Percentiles rank a stretch among this genome's conserved stretches.
Conservation (phyloP, 2,113 vertebrate species). For the Crotalus helleri region DNA sequence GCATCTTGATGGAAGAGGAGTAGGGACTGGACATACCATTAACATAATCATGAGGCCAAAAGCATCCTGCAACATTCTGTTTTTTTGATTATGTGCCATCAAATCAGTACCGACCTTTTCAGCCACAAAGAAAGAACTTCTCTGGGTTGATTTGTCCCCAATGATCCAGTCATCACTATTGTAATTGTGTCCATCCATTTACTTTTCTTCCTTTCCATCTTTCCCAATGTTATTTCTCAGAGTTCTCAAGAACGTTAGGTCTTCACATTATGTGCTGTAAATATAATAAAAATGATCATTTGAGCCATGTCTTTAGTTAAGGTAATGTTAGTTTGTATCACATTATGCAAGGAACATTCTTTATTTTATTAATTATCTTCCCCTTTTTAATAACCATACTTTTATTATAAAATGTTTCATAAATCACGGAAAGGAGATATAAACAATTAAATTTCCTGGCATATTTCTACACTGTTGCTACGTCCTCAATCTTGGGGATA, state of each 20-base stretch:
- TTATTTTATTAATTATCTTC: not conserved
- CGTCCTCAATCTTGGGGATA: not conserved
- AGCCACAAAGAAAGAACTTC: not conserved
- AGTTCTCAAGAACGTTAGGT: not conserved
- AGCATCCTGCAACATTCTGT: not conserved
- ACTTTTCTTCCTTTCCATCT: not conserved
- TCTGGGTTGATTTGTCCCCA: not conserved
- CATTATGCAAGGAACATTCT: not conserved
- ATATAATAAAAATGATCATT: not conserved
- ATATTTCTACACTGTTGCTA: not conserved
- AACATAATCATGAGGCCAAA: not conserved
- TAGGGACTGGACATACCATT: not conserved
- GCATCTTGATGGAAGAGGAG: not conserved
- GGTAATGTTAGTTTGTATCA: not conserved
- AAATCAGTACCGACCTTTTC: not conserved
- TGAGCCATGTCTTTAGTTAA: not conserved
- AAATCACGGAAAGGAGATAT: not conserved
- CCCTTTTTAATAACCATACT: not conserved
- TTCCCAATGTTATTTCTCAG: not conserved
- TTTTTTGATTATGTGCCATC: not conserved
- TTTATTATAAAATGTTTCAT: not conserved
- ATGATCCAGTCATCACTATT: not conserved
- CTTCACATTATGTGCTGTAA: not conserved
- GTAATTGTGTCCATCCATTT: not conserved
- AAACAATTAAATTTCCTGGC: not conserved